A percentile compares a stretch with the other conserved stretches of the same genome.
phyloP scores from a whole-genome alignment of 2,797 vertebrate species.

The Schizopygopsis malacanthus region DNA sequence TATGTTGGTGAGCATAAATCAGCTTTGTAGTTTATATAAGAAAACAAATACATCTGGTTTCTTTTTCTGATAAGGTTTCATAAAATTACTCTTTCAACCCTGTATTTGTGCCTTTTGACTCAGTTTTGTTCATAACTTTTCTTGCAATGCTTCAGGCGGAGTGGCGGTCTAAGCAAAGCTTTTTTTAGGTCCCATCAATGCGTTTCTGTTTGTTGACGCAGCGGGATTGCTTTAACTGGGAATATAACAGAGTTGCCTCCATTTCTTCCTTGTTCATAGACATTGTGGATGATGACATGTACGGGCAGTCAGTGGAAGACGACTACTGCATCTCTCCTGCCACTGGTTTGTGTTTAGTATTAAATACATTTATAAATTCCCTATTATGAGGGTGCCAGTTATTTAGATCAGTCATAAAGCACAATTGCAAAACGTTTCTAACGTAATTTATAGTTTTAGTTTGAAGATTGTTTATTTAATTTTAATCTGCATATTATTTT shows the following conservation, averaged over 20 bases:
- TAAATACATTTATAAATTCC: neutral
- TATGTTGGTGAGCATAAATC: neutral
- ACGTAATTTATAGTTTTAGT: neutral
- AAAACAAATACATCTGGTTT: neutral
- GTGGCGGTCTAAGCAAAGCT: constrained; percentile 62
- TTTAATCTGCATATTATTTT: neutral
- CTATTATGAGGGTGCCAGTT: neutral
- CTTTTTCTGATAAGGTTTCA: neutral
- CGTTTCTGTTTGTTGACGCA: constrained; percentile 34
- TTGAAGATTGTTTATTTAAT: neutral
- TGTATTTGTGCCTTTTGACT: neutral
- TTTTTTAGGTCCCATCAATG: constrained; percentile 3
- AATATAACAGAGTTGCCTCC: neutral
- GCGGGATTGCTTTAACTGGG: neutral
- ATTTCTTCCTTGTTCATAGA: constrained; percentile 73
- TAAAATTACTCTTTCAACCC: neutral
- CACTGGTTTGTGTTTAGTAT: constrained; percentile 84
- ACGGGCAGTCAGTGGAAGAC: constrained; percentile 96
- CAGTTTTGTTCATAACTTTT: neutral
- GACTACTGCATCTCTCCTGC: constrained; percentile 98
- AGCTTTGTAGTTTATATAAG: neutral
- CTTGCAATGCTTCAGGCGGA: constrained; percentile 27
- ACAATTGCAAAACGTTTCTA: neutral
- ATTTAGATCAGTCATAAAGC: neutral
- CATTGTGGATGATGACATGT: constrained; percentile 96